Conservation (phyloP, 2,113 vertebrate genomes). For the Pygoscelis antarcticus region DNA sequence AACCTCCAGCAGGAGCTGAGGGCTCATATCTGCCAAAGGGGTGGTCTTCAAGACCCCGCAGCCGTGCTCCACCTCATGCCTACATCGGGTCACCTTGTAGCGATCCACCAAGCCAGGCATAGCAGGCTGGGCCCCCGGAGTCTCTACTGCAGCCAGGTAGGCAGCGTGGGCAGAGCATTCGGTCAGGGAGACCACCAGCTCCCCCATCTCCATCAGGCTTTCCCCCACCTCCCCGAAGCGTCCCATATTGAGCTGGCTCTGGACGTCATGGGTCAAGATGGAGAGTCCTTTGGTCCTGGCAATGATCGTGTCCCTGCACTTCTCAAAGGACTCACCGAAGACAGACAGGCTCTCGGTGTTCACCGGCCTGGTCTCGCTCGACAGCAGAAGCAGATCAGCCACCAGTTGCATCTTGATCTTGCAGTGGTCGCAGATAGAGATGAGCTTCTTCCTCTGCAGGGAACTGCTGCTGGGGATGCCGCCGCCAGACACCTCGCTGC, state of each 20-base stretch:
- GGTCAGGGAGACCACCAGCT: constrained; percentile 92
- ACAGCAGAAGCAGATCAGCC: constrained; percentile 94
- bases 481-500: constrained; percentile 80
- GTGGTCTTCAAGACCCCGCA: constrained; percentile 86
- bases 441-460: constrained; percentile 90
- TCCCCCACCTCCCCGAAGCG: constrained; percentile 91
- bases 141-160: constrained; percentile 92
- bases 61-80: constrained; percentile 95
- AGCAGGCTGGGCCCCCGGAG: constrained; percentile 86
- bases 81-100: constrained; percentile 95
- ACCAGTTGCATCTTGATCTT: constrained; percentile 99
- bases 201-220: constrained; percentile 90
- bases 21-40: constrained; percentile 88
- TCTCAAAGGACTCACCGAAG: constrained; percentile 91
- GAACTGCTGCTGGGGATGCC: constrained; percentile 68
- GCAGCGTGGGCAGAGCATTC: constrained; percentile 95
- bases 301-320: constrained; percentile 96
- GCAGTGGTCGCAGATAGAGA: constrained; percentile 90
- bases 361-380: constrained; percentile 94
- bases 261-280: constrained; percentile 95
- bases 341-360: constrained; percentile 82
- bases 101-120: constrained; percentile 92
- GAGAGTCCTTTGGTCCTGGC: constrained; percentile 97
- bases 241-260: constrained; percentile 99
- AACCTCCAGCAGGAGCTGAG: constrained; percentile 92